Evolutionary conservation across 2,888 invertebrate genomes (phyloP).

Genomic region (Lycaena phlaeas): DNA sequence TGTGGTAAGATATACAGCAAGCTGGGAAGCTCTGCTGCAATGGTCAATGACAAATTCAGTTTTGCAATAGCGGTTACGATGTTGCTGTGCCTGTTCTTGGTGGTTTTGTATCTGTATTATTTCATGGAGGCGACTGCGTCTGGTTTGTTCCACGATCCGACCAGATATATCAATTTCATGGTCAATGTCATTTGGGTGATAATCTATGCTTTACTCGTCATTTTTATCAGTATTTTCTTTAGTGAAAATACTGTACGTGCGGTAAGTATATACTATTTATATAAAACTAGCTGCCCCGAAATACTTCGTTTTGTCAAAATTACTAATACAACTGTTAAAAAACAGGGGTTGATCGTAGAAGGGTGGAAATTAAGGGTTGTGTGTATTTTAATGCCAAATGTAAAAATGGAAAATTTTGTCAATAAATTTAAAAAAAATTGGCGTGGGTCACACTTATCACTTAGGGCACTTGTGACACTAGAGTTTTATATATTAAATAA

Average conservation of each 20-base stretch:
- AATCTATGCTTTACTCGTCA: slow-evolving; percentile 28
- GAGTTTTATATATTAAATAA: too few relatives aligned
- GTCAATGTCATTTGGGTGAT: slow-evolving; percentile 44
- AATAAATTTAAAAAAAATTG: too few relatives aligned
- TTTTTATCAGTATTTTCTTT: slow-evolving; percentile 31
- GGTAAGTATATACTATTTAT: slow-evolving; percentile 24
- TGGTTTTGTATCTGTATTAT: slow-evolving; percentile 44
- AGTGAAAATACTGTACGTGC: slow-evolving; percentile 33
- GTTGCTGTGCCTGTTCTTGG: slow-evolving; percentile 27
- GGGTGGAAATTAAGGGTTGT: too few relatives aligned
- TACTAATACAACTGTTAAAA: too few relatives aligned
- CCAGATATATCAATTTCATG: slow-evolving; percentile 35
- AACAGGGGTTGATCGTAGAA: too few relatives aligned
- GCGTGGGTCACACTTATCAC: too few relatives aligned
- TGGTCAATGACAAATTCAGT: slow-evolving; percentile 34
- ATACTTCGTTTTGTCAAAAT: too few relatives aligned
- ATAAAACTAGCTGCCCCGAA: too few relatives aligned
- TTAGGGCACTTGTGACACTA: too few relatives aligned
- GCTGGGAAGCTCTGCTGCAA: slow-evolving; percentile 29
- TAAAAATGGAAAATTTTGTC: too few relatives aligned
- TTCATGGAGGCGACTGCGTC: slow-evolving; percentile 54
- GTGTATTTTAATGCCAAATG: too few relatives aligned
- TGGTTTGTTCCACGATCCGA: slow-evolving; percentile 38
- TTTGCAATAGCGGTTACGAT: slow-evolving; percentile 32
- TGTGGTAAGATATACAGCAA: slow-evolving; percentile 39